Base-by-base conservation (phyloP, 2,113 vertebrate species). In the Brachypteracias leptosomus region DNA sequence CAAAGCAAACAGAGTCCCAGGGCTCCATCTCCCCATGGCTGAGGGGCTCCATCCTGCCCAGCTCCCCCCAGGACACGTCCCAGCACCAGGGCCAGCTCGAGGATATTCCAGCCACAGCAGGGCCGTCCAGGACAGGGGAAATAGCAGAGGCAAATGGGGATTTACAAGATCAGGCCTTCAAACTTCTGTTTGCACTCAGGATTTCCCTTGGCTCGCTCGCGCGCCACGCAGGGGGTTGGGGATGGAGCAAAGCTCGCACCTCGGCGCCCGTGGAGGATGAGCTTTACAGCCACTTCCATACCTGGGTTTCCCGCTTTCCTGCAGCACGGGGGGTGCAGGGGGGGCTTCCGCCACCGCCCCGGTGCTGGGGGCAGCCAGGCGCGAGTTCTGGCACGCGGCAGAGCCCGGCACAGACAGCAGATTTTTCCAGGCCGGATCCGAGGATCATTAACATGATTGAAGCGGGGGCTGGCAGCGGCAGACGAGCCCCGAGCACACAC, bases 201-300 rank as follows among this genome's bases (percentile, higher is more conserved):
- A 97, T 96, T 96, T 95, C 95, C 95, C 95, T 93, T 92, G 96
- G 96, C 87, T 93, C 28, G 13, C 96, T 82, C 70, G 16, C 25
- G 6, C 13, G 68, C 68, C 21, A 25, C 31, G 21, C 47, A 3
- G 70, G 70, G 88, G 65, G 74, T 85, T 40, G 5, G 42, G 65
- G 87, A 72, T 59, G 89, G 87, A 94, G 90, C 63, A 35, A 80
- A 86, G 92, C 95, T 96, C 78, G 31, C 85, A 74, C 93, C 96
- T 94, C 26, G 44, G 72, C 82, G 35, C 84, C 88, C 6, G 78
- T 26, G 0, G 83, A 90, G 73, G 88, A 93, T 89, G 89, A 95
- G 76, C 86, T 90, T 94, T 17, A 94, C 36, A 21, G 95, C 86
- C 93, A 51, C 86, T 76, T 89, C 92, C 89, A 88, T 89, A 88